Evolutionary conservation across 2,797 vertebrate species (phyloP).

Genomic region (Podarcis lilfordi): DNA sequence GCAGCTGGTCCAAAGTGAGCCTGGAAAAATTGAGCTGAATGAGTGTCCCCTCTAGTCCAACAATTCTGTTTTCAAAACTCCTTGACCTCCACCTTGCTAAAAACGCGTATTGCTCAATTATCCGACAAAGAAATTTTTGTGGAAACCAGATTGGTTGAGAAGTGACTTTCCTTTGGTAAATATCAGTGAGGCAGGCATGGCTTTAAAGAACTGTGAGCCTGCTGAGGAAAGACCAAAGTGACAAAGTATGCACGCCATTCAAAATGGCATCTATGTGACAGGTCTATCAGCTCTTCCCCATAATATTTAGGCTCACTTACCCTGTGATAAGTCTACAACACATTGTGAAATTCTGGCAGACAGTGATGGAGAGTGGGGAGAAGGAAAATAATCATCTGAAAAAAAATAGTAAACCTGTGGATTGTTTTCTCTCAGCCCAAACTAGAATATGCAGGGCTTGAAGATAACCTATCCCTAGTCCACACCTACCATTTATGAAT

Average conservation of each 20-base stretch:
- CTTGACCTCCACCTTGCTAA: too few relatives aligned
- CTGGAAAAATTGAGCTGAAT: too few relatives aligned
- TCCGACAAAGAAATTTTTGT: not conserved
- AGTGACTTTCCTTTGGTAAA: not conserved
- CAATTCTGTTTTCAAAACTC: too few relatives aligned
- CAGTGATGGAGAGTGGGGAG: not conserved
- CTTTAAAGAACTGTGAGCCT: not conserved
- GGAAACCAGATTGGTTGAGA: not conserved
- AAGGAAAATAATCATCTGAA: not conserved
- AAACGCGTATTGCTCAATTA: not conserved
- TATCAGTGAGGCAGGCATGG: not conserved
- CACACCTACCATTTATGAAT: not conserved
- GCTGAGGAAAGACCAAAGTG: not conserved
- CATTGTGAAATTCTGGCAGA: not conserved
- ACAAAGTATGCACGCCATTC: too few relatives aligned
- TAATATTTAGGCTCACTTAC: not conserved
- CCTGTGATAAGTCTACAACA: not conserved
- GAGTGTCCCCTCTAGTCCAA: too few relatives aligned
- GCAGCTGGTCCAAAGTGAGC: not conserved
- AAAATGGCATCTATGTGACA: not conserved
- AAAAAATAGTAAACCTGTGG: not conserved
- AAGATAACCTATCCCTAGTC: not conserved
- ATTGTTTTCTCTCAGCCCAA: not conserved
- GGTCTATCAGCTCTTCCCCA: not conserved
- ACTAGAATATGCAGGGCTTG: not conserved